phyloP scores from a whole-genome alignment of 2,113 vertebrate genomes.

The Rhinolophus sinicus region DNA sequence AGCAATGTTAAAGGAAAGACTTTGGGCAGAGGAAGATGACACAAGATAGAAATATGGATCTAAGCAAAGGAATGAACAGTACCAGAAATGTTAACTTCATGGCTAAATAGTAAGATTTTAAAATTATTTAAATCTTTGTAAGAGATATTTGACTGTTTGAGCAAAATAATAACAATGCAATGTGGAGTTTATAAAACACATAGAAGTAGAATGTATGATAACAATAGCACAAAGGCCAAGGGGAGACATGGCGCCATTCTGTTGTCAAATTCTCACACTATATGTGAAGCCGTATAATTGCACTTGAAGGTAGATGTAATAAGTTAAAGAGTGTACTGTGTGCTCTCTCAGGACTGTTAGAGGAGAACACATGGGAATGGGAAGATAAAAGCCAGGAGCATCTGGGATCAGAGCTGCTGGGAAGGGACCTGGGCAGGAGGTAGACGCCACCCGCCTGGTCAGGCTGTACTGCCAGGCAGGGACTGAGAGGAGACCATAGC shows the following conservation, averaged over 20 bases:
- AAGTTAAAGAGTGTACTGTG: too few relatives aligned
- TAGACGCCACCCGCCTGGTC: not conserved
- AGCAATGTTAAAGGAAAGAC: not conserved
- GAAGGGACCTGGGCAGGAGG: not conserved
- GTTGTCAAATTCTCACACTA: not conserved
- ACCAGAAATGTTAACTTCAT: too few relatives aligned
- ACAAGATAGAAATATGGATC: not conserved
- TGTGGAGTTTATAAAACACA: not conserved
- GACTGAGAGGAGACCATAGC: not conserved
- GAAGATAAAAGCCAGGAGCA: not conserved
- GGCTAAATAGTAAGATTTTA: not conserved
- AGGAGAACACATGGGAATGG: too few relatives aligned
- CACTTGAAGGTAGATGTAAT: not conserved
- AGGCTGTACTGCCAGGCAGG: not conserved
- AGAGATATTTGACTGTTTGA: not conserved
- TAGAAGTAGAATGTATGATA: not conserved
- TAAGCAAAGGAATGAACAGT: not conserved
- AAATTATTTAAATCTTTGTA: not conserved
- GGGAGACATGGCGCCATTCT: not conserved
- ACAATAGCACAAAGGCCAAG: too few relatives aligned
- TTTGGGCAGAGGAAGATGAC: not conserved
- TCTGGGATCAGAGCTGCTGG: not conserved
- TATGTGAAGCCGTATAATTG: not conserved
- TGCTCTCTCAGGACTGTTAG: not conserved
- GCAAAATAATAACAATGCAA: not conserved